Evolutionary conservation across 2,113 vertebrate species (phyloP).

Genomic region (Mesembrinibis cayennensis): DNA sequence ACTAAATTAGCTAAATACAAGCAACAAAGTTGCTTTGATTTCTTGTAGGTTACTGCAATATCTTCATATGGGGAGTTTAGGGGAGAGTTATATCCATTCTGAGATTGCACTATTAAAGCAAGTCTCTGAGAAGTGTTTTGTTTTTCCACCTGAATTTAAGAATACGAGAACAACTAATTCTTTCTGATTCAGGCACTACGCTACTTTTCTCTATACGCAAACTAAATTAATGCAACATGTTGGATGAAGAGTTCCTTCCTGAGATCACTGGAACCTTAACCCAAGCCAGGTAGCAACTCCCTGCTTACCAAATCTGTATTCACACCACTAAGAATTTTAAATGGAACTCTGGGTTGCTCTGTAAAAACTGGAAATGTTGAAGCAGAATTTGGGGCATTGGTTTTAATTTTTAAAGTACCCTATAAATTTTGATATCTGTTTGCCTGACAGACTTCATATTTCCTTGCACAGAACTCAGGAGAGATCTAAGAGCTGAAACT

Average conservation of each 20-base stretch:
- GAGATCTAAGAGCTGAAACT: not conserved
- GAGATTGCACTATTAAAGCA: not conserved
- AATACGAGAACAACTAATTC: not conserved
- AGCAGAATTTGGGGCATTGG: not conserved
- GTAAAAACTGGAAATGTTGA: not conserved
- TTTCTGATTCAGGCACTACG: not conserved
- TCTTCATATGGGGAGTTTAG: not conserved
- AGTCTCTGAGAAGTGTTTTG: not conserved
- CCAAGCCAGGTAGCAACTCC: not conserved
- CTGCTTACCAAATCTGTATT: not conserved
- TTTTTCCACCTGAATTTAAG: not conserved
- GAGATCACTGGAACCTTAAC: not conserved
- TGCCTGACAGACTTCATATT: not conserved
- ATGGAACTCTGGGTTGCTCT: not conserved
- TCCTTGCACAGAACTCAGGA: not conserved
- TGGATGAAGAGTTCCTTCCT: not conserved
- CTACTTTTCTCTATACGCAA: not conserved
- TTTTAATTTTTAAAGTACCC: slow-evolving; percentile 32
- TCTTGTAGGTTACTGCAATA: not conserved
- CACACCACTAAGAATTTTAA: not conserved
- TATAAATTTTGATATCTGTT: not conserved
- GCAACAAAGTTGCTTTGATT: not conserved
- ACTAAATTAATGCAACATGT: not conserved
- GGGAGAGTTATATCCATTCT: rapidly evolving
- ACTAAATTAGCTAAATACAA: not conserved